Evolutionary conservation across 2,888 invertebrate species (phyloP), one percentile per base, ranked within the genome.

Genomic region (Nemotelus nigrinus): DNA sequence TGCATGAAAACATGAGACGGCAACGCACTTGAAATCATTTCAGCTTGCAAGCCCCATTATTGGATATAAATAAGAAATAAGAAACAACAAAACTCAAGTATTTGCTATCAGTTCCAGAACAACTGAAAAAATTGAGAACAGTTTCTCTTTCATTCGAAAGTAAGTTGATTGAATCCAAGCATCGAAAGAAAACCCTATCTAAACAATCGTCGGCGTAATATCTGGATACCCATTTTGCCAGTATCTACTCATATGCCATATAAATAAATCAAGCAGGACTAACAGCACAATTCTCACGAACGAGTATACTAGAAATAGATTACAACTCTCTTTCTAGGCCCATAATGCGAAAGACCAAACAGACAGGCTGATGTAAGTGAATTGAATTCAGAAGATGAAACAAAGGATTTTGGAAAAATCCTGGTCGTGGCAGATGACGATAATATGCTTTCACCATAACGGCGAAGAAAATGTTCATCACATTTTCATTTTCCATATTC

Each of bases 371-470:
- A 47, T 70, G 70, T 70, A 70, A 70, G 55, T 70, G 55, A 70
- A 55, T 70, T 55, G 70, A 70, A 70, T 55, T 53, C 44, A 39
- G 50, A 44, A 10, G 47, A 47, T 47, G 55, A 70, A 53, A 70
- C 70, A 68, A 68, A 68, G 53, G 53, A 53, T 48, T 44, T 68
- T 7, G 6, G 70, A 8, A 55, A 60, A 67, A 55, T 55, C 55
- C 55, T 70, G 43, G 55, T 47, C 43, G 45, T 70, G 70, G 70
- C 53, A 50, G 70, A 55, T 70, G 70, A 45, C 43, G 70, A 70
- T 70, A 70, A 70, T 70, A 70, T 55, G 43, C 55, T 70, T 50
- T 53, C 53, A 53, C 53, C 55, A 70, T 70, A 70, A 70, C 70
- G 55, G 3, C n/a, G 55, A 2, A 39, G 70, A 53, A 70, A 53